Evolutionary conservation across 2,797 vertebrate genomes (phyloP).

Genomic region (Craterocephalus amniculus): DNA sequence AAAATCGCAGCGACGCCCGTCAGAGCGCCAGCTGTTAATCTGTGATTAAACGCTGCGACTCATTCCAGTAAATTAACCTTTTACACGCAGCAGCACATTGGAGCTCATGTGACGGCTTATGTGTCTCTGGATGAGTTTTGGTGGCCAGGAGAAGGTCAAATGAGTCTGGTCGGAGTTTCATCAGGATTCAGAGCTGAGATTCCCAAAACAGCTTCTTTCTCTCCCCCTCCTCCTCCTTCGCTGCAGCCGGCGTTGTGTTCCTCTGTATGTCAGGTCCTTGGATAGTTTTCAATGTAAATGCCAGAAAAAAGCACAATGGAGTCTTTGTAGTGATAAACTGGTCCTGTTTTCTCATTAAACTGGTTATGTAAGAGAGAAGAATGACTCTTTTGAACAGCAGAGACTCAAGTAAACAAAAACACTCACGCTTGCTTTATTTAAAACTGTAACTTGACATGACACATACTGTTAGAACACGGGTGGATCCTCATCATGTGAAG

Average conservation of each 20-base stretch:
- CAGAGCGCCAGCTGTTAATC: slow-evolving; percentile 40
- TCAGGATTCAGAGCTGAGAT: slow-evolving; percentile 29
- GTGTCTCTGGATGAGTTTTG: slow-evolving; percentile 47
- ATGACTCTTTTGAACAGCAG: slow-evolving; percentile 52
- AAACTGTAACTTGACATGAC: slow-evolving; percentile 42
- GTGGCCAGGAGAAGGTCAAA: slow-evolving; percentile 50
- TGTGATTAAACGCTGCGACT: slow-evolving; percentile 53
- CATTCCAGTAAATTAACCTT: slow-evolving; percentile 55
- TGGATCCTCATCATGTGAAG: slow-evolving; percentile 35
- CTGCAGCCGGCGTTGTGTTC: slow-evolving; percentile 39
- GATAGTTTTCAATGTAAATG: slow-evolving; percentile 59
- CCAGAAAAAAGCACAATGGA: slow-evolving; percentile 60
- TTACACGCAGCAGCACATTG: slow-evolving; percentile 42
- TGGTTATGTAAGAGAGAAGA: slow-evolving; percentile 64
- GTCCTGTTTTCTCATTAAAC: slow-evolving; percentile 44
- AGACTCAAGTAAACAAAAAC: slow-evolving; percentile 44
- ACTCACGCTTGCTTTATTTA: slow-evolving; percentile 26
- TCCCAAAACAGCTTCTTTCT: slow-evolving; percentile 28
- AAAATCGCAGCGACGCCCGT: slow-evolving; percentile 32
- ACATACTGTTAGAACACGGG: slow-evolving; percentile 19
- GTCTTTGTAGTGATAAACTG: slow-evolving; percentile 64
- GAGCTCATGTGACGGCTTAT: slow-evolving; percentile 38
- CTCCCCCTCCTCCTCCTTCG: slow-evolving; percentile 11
- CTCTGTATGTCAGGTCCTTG: slow-evolving; percentile 48
- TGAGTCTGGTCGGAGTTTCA: slow-evolving; percentile 9